Conservation (phyloP, 2,113 vertebrate genomes). For the Gopherus flavomarginatus region DNA sequence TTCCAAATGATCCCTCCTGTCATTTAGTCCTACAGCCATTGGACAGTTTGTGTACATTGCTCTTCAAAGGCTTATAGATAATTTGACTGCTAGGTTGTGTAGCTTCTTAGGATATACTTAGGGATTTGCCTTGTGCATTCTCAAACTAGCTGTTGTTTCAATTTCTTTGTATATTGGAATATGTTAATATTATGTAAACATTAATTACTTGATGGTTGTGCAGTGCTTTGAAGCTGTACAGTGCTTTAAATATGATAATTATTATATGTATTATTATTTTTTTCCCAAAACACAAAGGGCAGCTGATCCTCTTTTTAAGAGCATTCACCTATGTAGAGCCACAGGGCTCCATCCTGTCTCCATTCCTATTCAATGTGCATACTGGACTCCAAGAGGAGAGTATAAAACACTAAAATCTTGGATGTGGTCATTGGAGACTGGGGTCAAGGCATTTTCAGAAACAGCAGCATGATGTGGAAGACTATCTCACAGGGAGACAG, state of each 20-base stretch:
- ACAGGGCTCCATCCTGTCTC: background rate
- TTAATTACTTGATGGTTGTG: constrained; percentile 25
- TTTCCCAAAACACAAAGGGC: background rate
- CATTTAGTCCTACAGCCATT: background rate
- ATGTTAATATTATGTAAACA: constrained; percentile 32
- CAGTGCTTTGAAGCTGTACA: background rate
- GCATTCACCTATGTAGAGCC: background rate
- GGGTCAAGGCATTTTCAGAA: background rate
- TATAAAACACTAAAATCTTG: background rate
- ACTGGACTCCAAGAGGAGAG: background rate
- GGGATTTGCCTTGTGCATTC: background rate
- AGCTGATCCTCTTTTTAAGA: background rate
- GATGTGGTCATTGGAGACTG: background rate
- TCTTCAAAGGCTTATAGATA: background rate
- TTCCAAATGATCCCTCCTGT: background rate
- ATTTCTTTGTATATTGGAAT: background rate
- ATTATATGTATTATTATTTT: background rate
- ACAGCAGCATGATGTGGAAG: rapidly evolving
- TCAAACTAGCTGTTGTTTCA: constrained; percentile 35
- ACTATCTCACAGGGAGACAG: background rate
- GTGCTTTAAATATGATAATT: constrained; percentile 19
- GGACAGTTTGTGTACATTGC: background rate
- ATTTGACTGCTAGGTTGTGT: background rate
- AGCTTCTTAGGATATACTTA: background rate
- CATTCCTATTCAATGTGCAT: background rate